These are phyloP conservation scores for Xanthia icteritia DNA, from an alignment of 2,888 invertebrate genomes.

Conservation along the genomic window DNA sequence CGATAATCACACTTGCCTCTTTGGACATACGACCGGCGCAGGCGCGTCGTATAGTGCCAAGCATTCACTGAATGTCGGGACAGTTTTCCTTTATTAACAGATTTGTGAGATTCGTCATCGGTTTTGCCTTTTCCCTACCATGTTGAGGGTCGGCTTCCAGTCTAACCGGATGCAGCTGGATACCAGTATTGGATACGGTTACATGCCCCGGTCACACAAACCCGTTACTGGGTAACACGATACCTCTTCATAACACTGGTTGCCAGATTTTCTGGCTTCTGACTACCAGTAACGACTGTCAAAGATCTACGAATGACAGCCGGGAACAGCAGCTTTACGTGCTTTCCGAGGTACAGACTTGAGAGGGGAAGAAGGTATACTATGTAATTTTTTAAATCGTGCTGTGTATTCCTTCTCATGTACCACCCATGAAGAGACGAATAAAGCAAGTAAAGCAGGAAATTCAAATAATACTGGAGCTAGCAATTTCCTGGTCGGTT, in stretches of 20 bases:
- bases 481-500: neutral
- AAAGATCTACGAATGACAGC: neutral
- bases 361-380: neutral
- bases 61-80: conserved; percentile 8
- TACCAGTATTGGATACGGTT: neutral
- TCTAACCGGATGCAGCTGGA: neutral
- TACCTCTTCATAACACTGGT: neutral
- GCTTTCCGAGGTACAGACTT: neutral
- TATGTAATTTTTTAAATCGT: neutral
- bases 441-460: neutral
- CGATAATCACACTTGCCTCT: conserved; percentile 42
- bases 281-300: neutral
- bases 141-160: neutral
- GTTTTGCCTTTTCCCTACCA: neutral
- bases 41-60: conserved; percentile 47
- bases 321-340: neutral
- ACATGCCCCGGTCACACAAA: too few species aligned
- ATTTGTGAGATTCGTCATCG: neutral
- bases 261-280: neutral
- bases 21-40: conserved; percentile 27
- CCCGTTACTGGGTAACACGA: neutral
- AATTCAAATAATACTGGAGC: neutral
- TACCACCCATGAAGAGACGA: neutral
- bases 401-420: neutral
- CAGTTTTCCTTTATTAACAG: conserved; percentile 39